A percentile compares a stretch with the other conserved stretches of the same genome.
Conservation (phyloP, 1,140 invertebrate genomes). For the Charaxes varanes region DNA sequence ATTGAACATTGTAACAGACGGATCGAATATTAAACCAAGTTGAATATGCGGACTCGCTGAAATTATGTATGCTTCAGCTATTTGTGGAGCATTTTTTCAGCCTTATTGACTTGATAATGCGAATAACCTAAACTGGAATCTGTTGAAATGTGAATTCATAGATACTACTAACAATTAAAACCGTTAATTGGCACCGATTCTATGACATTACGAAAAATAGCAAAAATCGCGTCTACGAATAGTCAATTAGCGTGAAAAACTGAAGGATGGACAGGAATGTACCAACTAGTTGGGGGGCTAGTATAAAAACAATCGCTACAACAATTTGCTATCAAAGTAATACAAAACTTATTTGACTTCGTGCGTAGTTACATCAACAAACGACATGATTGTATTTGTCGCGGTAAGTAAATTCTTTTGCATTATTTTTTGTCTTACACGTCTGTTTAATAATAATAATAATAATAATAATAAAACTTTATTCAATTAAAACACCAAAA, state of each 20-base stretch:
- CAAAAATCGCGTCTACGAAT: constrained; percentile 36
- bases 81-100: too few relatives aligned
- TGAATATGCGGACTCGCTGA: too few relatives aligned
- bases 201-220: constrained; percentile 56
- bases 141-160: constrained; percentile 3
- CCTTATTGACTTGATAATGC: too few relatives aligned
- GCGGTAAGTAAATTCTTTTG: constrained; percentile 35
- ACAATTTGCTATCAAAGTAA: constrained; percentile 17
- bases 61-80: too few relatives aligned
- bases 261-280: constrained; percentile 46
- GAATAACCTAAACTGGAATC: constrained; percentile 3
- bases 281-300: constrained; percentile 30
- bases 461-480: too few relatives aligned
- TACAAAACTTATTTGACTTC: constrained; percentile 15
- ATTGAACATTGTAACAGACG: too few relatives aligned
- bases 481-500: too few relatives aligned
- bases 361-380: constrained; percentile 16
- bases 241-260: constrained; percentile 59
- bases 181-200: constrained; percentile 24
- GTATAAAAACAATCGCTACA: constrained; percentile 37
- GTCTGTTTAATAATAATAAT: too few relatives aligned
- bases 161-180: constrained; percentile 5
- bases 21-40: too few relatives aligned
- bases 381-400: constrained; percentile 45
- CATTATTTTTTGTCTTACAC: too few relatives aligned